Percentiles rank a stretch among this genome's conserved stretches.
Conservation (phyloP, 2,888 invertebrate genomes). For the Meta bourneti region DNA sequence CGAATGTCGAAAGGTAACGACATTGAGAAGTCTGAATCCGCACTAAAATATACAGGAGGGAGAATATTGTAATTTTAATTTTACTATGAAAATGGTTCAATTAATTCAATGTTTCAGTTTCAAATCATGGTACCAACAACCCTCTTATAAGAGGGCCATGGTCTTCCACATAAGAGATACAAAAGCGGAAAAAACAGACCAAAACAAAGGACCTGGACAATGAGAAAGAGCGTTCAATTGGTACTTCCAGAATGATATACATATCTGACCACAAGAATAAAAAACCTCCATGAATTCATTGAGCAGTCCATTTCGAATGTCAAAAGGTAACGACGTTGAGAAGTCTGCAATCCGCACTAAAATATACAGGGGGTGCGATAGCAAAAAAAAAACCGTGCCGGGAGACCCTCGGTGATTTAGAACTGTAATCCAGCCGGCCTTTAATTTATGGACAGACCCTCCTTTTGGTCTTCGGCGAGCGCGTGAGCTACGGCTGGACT, state of each 20-base stretch:
- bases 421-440: slow-evolving; percentile 30
- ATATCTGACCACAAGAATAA: slow-evolving; percentile 4
- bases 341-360: neutral
- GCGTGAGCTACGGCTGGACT: slow-evolving; percentile 66
- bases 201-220: neutral
- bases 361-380: neutral
- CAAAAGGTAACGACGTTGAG: neutral
- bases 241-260: slow-evolving; percentile 1
- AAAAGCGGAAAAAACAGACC: neutral
- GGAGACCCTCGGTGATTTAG: slow-evolving; percentile 13
- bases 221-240: neutral
- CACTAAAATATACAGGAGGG: neutral
- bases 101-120: too few species aligned
- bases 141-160: too few species aligned
- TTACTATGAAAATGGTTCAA: too few species aligned
- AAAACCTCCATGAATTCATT: slow-evolving; percentile 21
- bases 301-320: slow-evolving; percentile 9
- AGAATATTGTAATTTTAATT: too few species aligned
- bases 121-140: too few species aligned
- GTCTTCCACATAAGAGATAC: neutral
- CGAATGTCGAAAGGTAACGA: neutral
- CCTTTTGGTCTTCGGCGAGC: slow-evolving; percentile 44
- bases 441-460: slow-evolving; percentile 66
- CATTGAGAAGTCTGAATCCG: too few species aligned
- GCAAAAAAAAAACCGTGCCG: neutral